Percentiles rank a stretch among this genome's conserved stretches.
phyloP scores from a whole-genome alignment of 2,113 vertebrate species.

The Phalacrocorax carbo region DNA sequence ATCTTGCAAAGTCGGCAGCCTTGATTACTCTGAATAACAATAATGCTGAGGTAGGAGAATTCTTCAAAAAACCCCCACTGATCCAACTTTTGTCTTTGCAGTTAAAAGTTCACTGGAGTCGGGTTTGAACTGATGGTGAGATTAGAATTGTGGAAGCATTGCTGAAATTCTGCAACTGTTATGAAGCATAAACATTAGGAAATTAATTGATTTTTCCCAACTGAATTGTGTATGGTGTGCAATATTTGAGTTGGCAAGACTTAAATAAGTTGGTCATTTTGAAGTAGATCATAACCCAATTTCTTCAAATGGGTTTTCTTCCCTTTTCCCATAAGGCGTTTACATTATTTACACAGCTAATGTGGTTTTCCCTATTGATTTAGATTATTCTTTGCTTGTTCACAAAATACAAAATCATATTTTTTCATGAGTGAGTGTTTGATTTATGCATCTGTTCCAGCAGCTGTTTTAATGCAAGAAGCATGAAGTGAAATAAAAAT shows the following conservation, averaged over 20 bases:
- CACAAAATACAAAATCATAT: slow-evolving; percentile 29
- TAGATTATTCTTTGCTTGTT: slow-evolving; percentile 7
- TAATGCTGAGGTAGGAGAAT: slow-evolving; percentile 13
- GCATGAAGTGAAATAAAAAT: slow-evolving; percentile 36
- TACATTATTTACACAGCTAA: not conserved
- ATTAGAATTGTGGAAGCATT: not conserved
- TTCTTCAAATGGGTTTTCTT: not conserved
- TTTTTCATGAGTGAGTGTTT: slow-evolving; percentile 25
- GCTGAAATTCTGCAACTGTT: slow-evolving; percentile 6
- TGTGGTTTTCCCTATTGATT: slow-evolving; percentile 1
- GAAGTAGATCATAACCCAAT: not conserved
- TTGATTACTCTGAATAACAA: not conserved
- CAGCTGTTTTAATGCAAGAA: slow-evolving; percentile 35
- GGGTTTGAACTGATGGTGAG: not conserved
- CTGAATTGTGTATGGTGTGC: not conserved
- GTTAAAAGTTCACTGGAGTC: not conserved
- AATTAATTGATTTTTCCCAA: slow-evolving; percentile 28
- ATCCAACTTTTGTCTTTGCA: not conserved
- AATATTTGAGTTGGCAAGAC: slow-evolving; percentile 3
- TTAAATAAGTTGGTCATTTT: not conserved
- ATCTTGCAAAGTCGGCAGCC: not conserved
- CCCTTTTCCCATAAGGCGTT: not conserved
- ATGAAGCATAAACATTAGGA: slow-evolving; percentile 2
- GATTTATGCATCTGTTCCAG: slow-evolving; percentile 32
- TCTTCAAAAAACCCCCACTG: not conserved